Evolutionary conservation across 2,888 invertebrate species (phyloP).

Genomic region (Meghimatium bilineatum): DNA sequence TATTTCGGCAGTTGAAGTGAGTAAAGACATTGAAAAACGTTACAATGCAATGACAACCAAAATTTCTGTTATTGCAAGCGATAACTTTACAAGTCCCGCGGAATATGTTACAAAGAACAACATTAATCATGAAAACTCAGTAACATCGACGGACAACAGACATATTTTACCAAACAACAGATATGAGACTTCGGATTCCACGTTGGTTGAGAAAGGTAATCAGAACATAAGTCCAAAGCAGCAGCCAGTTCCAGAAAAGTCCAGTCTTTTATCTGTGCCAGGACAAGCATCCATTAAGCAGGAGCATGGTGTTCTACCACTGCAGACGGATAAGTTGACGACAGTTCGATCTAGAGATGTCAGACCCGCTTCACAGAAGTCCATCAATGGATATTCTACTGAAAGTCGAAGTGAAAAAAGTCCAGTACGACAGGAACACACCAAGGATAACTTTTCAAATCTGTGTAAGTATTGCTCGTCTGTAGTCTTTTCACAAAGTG

Average conservation of each 20-base stretch:
- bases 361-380: background rate
- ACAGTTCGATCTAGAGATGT: background rate
- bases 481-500: no score
- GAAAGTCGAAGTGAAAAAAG: background rate
- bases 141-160: background rate
- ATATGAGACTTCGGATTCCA: background rate
- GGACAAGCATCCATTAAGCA: background rate
- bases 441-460: no score
- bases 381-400: background rate
- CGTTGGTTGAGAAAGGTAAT: background rate
- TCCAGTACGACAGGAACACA: background rate
- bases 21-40: background rate
- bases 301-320: background rate
- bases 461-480: no score
- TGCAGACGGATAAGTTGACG: background rate
- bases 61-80: background rate
- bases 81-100: background rate
- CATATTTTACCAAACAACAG: background rate
- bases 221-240: background rate
- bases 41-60: background rate
- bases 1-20: constrained; percentile 19
- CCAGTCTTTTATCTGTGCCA: background rate
- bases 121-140: no score
- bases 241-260: background rate
- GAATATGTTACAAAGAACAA: background rate